phyloP scores from a whole-genome alignment of 2,113 vertebrate species.

The Falco punctatus region DNA sequence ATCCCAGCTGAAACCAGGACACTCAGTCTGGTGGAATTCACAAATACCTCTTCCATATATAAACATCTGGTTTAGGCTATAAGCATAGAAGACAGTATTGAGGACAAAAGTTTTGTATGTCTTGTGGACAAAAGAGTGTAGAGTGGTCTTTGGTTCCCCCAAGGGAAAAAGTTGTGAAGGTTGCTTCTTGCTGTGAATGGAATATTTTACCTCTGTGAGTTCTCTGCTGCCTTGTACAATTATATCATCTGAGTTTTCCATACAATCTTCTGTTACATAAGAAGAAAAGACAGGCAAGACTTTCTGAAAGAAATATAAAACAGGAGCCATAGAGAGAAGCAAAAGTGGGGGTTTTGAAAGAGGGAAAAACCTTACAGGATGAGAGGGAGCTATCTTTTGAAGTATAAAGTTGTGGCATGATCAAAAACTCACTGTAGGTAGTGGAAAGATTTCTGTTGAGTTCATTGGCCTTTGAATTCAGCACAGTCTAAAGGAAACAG shows the following conservation, averaged over 20 bases:
- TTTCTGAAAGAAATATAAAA: neutral
- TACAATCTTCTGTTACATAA: neutral
- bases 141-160: neutral
- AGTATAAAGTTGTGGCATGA: neutral
- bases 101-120: neutral
- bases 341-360: neutral
- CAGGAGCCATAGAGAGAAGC: neutral
- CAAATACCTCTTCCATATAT: neutral
- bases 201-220: neutral
- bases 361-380: neutral
- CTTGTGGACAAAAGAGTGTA: neutral
- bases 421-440: slow-evolving; percentile 19
- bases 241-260: neutral
- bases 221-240: neutral
- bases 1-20: too few relatives aligned
- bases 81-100: neutral
- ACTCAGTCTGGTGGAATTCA: neutral
- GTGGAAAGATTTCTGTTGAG: neutral
- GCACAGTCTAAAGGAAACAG: neutral
- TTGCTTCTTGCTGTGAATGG: neutral
- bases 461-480: neutral
- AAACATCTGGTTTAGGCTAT: neutral
- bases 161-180: neutral
- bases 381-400: neutral
- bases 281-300: neutral